Evolutionary conservation across 2,888 invertebrate genomes (phyloP), one percentile per base, ranked within the genome.

Genomic region (Eupithecia vulgata): DNA sequence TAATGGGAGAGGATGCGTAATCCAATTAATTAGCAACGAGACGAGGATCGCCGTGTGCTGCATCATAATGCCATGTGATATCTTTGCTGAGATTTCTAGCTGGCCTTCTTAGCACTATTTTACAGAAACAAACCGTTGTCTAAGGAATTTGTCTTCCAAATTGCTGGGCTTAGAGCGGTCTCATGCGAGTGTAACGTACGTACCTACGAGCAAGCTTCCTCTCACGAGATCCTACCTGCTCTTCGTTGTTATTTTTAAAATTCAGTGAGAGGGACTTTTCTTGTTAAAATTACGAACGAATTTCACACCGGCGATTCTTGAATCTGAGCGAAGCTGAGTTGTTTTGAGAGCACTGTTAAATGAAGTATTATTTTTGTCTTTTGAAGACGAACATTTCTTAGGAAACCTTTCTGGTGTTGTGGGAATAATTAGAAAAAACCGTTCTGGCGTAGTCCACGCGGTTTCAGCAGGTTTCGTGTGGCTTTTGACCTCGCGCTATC

Each of bases 11-110:
- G 88, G 85, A 84, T 88, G 84, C 84, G 90, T 90, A 90, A 90
- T 91, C 88, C 88, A 91, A 91, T 92, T 92, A 91, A 91, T 92
- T 90, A 91, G 88, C 82, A 84, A 81, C 78, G 85, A 87, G 88
- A 88, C 90, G 87, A 89, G 88, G 87, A 88, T 88, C 83, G 85
- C 83, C 85, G 83, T 85, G 83, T 45, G 85, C 84, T 87, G 86
- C 86, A 87, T 83, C 82, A 83, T 81, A 84, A 80, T 74, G 67
- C 52, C 25, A 13, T 68, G 67, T 30, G 52, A 45, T 73, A 74
- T 75, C 76, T 76, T 71, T 75, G 70, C 78, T 78, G 81, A 68
- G 72, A 71, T 73, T 78, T 72, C 75, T 72, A 68, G 73, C 78
- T 80, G 78, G 71, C 78, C 77, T 68, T 71, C 77, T 76, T 75